phyloP scores from a whole-genome alignment of 2,113 vertebrate species.

The Diadophis punctatus region DNA sequence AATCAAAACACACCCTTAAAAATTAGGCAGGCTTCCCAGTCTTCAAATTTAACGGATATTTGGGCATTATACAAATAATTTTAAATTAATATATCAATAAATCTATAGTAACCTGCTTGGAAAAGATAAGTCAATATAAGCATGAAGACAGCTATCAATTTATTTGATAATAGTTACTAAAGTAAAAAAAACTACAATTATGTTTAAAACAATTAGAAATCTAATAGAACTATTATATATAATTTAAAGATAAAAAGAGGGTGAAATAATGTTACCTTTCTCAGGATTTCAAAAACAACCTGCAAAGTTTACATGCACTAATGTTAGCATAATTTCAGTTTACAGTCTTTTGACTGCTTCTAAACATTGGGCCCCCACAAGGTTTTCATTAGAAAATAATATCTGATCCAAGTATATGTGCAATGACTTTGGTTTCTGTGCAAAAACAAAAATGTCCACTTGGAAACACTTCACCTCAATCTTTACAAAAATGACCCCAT shows the following conservation, averaged over 20 bases:
- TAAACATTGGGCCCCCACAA: not conserved
- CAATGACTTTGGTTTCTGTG: not conserved
- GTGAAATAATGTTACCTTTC: not conserved
- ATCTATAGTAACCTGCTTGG: not conserved
- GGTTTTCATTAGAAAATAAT: slow-evolving; percentile 9
- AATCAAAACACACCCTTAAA: slow-evolving; percentile 11
- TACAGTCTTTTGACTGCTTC: not conserved
- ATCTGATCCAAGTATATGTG: not conserved
- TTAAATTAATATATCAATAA: slow-evolving; percentile 10
- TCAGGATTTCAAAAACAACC: not conserved
- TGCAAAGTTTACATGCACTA: not conserved
- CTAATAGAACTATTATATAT: slow-evolving; percentile 8
- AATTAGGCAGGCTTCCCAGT: not conserved
- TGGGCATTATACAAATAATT: slow-evolving; percentile 2
- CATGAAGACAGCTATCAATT: not conserved
- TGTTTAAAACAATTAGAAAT: not conserved
- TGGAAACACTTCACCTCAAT: slow-evolving; percentile 25
- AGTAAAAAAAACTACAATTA: not conserved
- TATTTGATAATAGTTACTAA: not conserved
- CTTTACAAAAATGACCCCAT: not conserved
- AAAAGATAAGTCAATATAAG: not conserved
- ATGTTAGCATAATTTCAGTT: not conserved
- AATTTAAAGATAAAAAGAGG: not conserved
- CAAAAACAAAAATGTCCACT: not conserved
- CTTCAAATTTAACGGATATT: not conserved